Base-by-base conservation (phyloP, 2,888 invertebrate species). In the Leptopterna dolabrata region DNA sequence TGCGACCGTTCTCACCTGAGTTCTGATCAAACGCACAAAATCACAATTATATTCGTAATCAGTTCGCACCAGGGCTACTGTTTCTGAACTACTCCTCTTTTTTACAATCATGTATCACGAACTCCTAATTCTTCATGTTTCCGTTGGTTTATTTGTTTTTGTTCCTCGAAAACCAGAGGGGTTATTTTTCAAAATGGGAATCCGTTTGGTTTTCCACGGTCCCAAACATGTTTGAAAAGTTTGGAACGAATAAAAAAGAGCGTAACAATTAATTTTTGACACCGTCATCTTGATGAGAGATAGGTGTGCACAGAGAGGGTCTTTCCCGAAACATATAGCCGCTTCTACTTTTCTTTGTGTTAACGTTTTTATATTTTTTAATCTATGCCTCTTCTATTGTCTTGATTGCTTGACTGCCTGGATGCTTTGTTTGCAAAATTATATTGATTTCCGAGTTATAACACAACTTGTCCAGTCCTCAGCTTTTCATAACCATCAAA, bases 261-360 rank as follows among this genome's bases (percentile, higher is more conserved):
- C 36, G 3, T 73, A 30, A 36, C 36, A 13, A 36, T 36, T 1
- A 7, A 73, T 36, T 30, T 73, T 73, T 36, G 36, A 30, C 73
- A 73, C 16, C 36, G n/a, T 36, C 73, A 73, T 19, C n/a, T 36
- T 41, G 73, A 30, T 73, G 73, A 63, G 78, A 78, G 78, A 78
- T 41, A 78, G 78, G 87, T 84, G 82, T 87, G 89, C 93, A 94
- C 93, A 91, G 91, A 92, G 94, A 94, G 94, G 94, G 94, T 94
- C 94, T 94, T 94, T 94, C 94, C 94, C 94, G 94, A 94, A 94
- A 94, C 94, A 92, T 93, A 93, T 87, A 88, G 90, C 90, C 89
- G 92, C 92, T 92, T 85, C n/a, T 73, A 27, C 11, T 70, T 85
- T 85, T 27, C 36, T 41, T 78, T 78, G 83, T 85, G 43, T 30